Evolutionary conservation across 2,797 vertebrate genomes (phyloP).

Genomic region (Kryptopterus vitreolus): DNA sequence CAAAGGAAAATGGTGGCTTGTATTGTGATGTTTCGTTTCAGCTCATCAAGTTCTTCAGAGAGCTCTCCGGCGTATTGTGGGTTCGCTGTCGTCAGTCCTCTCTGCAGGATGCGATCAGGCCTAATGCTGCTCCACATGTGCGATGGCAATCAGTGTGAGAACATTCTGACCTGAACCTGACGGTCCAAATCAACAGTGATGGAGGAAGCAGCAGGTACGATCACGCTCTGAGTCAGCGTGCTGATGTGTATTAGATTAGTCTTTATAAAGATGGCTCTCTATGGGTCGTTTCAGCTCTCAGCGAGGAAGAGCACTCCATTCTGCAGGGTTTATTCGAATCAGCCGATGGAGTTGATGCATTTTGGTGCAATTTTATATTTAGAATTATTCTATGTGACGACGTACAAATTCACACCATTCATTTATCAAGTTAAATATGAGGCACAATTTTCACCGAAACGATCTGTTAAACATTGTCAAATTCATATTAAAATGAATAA

Average conservation of each 20-base stretch:
- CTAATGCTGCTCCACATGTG: neutral
- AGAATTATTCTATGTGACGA: neutral
- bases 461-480: neutral
- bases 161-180: constrained; percentile 15
- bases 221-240: constrained; percentile 17
- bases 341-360: no score
- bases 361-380: neutral
- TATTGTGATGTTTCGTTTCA: neutral
- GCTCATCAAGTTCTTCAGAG: constrained; percentile 7
- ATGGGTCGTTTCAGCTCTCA: neutral
- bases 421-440: neutral
- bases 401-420: neutral
- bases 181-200: constrained; percentile 37
- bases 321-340: neutral
- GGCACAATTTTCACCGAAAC: neutral
- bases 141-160: constrained; percentile 23
- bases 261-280: constrained; percentile 17
- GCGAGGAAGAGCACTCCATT: neutral
- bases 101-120: neutral
- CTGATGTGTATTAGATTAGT: constrained; percentile 36
- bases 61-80: neutral
- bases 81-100: neutral
- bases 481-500: neutral
- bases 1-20: neutral
- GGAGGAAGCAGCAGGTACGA: constrained; percentile 16